A percentile compares a stretch with the other conserved stretches of the same genome.
Conservation (phyloP, 2,797 vertebrate genomes). For the Macroramphosus scolopax region DNA sequence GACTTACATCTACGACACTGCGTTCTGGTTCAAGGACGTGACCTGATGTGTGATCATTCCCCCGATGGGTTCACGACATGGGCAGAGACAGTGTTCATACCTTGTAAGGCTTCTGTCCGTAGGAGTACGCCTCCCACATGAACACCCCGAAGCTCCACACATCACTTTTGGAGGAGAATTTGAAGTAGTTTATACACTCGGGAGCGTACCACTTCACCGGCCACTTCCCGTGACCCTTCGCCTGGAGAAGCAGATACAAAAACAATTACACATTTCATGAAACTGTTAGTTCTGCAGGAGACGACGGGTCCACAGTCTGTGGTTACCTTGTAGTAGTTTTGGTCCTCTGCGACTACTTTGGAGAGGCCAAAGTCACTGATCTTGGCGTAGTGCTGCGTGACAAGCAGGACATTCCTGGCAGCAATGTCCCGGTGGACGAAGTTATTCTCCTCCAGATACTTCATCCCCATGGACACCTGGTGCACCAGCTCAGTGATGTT, state of each 20-base stretch:
- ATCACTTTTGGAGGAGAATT: constrained; percentile 96
- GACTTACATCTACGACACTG: no score
- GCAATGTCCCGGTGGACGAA: constrained; percentile 96
- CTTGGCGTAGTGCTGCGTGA: constrained; percentile 98
- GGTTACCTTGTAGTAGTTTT: constrained; percentile 84
- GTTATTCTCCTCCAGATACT: constrained; percentile 93
- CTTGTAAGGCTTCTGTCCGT: constrained; percentile 92
- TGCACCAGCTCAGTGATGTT: constrained; percentile 96
- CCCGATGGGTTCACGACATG: no score
- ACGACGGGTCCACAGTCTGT: no score
- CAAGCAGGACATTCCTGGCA: constrained; percentile 92
- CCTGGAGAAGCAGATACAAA: constrained; percentile 68
- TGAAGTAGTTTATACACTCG: constrained; percentile 94
- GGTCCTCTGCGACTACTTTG: constrained; percentile 89
- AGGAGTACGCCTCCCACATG: constrained; percentile 97
- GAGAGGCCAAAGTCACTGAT: constrained; percentile 98
- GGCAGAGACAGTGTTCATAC: constrained; percentile 59
- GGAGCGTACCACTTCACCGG: constrained; percentile 98
- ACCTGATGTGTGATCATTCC: no score
- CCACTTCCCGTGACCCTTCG: constrained; percentile 93
- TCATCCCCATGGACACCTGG: constrained; percentile 98
- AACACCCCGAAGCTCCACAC: constrained; percentile 98
- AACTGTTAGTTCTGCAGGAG: no score
- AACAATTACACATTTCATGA: no score
- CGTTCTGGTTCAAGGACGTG: no score